Conservation (phyloP, 2,797 vertebrate species). For the Sebastes cheni region DNA sequence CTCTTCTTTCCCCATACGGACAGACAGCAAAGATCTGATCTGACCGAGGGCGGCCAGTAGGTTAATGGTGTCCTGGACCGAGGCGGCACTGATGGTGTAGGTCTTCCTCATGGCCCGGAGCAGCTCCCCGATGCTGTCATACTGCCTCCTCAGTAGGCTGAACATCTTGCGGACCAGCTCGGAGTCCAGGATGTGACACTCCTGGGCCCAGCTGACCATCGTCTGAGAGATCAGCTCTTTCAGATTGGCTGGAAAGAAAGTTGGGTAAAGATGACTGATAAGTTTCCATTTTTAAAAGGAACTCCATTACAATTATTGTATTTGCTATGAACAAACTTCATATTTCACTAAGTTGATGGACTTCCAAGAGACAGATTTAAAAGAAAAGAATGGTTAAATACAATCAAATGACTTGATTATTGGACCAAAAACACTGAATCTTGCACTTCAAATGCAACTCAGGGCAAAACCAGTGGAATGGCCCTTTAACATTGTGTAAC, state of each 20-base stretch:
- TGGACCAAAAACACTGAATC: background rate
- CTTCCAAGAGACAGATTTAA: background rate
- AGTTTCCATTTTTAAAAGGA: background rate
- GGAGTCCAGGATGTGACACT: slow-evolving; percentile 93
- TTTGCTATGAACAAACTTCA: background rate
- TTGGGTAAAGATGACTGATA: background rate
- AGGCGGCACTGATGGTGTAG: slow-evolving; percentile 93
- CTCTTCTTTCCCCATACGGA: slow-evolving; percentile 97
- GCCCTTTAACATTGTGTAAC: background rate
- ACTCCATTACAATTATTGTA: background rate
- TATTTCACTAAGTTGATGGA: background rate
- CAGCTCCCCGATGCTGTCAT: slow-evolving; percentile 96
- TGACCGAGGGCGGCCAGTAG: slow-evolving; percentile 94
- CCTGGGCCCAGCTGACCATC: slow-evolving; percentile 97
- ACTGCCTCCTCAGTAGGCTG: slow-evolving; percentile 93
- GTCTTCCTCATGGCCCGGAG: slow-evolving; percentile 93
- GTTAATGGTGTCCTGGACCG: slow-evolving; percentile 92
- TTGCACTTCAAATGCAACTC: background rate
- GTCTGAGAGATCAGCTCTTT: slow-evolving; percentile 97
- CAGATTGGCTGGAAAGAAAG: slow-evolving; percentile 85
- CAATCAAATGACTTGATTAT: background rate
- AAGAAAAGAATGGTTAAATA: too few relatives aligned
- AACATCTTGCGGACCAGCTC: slow-evolving; percentile 96
- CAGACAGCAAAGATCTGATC: slow-evolving; percentile 95
- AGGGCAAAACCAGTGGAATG: background rate